A percentile compares a stretch with the other conserved stretches of the same genome.
Conservation (phyloP, 2,888 invertebrate genomes). For the Digitonthophagus gazella region DNA sequence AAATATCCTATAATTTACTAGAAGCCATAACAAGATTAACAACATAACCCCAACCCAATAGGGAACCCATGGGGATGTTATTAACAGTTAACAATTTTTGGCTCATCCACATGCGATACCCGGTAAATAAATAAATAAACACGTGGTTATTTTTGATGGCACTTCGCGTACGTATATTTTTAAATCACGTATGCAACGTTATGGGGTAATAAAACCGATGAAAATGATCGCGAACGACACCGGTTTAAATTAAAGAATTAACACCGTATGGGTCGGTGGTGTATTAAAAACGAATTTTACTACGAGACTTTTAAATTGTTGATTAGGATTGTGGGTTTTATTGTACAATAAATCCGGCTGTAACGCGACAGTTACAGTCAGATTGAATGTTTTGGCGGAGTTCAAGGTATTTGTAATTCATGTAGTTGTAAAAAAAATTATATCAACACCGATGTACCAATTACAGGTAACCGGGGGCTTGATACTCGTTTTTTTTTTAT, state of each 20-base stretch:
- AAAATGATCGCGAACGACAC: background rate
- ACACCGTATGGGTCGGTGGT: background rate
- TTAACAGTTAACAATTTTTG: no score
- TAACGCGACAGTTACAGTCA: no score
- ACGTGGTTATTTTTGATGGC: background rate
- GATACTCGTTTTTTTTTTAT: background rate
- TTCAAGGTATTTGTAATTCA: no score
- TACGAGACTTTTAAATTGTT: background rate
- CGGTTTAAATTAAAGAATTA: background rate
- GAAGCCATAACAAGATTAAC: no score
- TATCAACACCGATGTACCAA: background rate
- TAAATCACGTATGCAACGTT: background rate
- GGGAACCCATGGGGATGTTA: no score
- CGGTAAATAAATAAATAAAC: background rate
- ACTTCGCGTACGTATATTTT: background rate
- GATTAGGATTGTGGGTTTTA: background rate
- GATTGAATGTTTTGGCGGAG: no score
- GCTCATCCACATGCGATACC: background rate
- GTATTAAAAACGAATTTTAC: background rate
- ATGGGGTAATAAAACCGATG: background rate
- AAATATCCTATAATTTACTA: no score
- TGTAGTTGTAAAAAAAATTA: slow-evolving; percentile 5
- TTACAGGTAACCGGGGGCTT: background rate
- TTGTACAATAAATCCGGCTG: background rate
- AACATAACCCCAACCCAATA: no score